Conservation (phyloP, 2,888 invertebrate genomes). For the Epistrophe grossulariae region DNA sequence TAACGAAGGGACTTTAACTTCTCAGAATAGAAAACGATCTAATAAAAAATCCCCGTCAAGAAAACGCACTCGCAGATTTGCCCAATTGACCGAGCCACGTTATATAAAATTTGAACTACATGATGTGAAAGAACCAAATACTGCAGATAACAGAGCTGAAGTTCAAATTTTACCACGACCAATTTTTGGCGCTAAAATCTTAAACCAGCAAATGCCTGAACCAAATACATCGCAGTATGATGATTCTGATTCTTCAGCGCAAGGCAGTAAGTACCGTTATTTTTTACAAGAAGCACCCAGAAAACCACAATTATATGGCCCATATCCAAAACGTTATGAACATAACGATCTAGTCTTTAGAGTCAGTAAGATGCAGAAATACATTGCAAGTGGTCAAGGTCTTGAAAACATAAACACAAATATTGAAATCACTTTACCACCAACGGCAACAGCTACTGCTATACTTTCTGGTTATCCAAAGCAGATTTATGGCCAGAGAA, state of each 20-base stretch:
- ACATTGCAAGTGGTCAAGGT: conserved; percentile 34
- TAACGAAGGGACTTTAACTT: background rate
- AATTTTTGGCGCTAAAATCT: background rate
- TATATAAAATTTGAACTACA: conserved; percentile 82
- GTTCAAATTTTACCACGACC: background rate
- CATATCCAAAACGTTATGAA: conserved; percentile 9
- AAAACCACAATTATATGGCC: background rate
- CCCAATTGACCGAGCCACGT: conserved; percentile 72
- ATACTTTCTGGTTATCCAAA: conserved; percentile 11
- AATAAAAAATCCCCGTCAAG: conserved; percentile 7
- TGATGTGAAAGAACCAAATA: conserved; percentile 80
- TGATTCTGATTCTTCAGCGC: background rate
- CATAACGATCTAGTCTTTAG: conserved; percentile 5
- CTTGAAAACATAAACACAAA: conserved; percentile 37
- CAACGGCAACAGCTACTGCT: conserved; percentile 6
- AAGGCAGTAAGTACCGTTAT: conserved; percentile 15
- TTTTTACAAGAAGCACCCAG: conserved; percentile 1
- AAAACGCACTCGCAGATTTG: conserved; percentile 76
- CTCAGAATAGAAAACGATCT: background rate
- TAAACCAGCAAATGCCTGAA: background rate
- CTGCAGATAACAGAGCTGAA: conserved; percentile 18
- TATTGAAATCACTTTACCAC: conserved; percentile 27
- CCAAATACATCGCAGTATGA: background rate
- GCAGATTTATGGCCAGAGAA: conserved; percentile 17
- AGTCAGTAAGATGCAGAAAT: conserved; percentile 24